Percentiles rank a stretch among this genome's conserved stretches.
phyloP scores from a whole-genome alignment of 2,113 vertebrate species.

The Morone saxatilis region DNA sequence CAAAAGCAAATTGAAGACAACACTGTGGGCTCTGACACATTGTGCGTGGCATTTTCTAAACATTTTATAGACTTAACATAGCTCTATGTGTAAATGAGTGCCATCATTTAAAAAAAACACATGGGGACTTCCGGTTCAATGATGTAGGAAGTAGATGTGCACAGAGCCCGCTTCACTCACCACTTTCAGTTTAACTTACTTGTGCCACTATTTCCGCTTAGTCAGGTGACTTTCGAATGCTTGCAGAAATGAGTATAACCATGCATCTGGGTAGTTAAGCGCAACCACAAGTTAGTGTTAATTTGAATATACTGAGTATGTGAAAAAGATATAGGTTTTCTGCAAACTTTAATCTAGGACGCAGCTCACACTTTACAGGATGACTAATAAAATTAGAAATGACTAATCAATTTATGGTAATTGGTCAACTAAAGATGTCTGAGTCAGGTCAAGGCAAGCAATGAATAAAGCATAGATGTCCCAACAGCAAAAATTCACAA shows the following conservation, averaged over 20 bases:
- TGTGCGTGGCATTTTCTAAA: not conserved
- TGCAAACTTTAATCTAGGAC: not conserved
- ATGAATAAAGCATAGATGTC: not conserved
- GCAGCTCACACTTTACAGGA: not conserved
- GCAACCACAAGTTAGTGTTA: not conserved
- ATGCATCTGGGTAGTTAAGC: not conserved
- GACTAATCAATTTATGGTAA: not conserved
- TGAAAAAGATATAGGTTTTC: not conserved
- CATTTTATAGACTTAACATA: not conserved
- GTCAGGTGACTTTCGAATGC: not conserved
- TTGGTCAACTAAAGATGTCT: not conserved
- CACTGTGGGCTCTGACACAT: not conserved
- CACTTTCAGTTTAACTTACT: constrained; percentile 6
- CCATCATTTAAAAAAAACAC: not conserved
- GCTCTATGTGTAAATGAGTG: not conserved
- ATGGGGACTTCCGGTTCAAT: not conserved
- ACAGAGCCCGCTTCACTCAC: fast-evolving
- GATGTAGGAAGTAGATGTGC: not conserved
- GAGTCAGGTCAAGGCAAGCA: not conserved
- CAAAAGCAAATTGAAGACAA: not conserved
- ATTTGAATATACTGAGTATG: not conserved
- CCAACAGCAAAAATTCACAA: not conserved
- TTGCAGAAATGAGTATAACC: not conserved
- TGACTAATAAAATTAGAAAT: not conserved
- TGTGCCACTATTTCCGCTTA: not conserved